Conservation (phyloP, 2,888 invertebrate genomes). For the Gymnocheta viridis region DNA sequence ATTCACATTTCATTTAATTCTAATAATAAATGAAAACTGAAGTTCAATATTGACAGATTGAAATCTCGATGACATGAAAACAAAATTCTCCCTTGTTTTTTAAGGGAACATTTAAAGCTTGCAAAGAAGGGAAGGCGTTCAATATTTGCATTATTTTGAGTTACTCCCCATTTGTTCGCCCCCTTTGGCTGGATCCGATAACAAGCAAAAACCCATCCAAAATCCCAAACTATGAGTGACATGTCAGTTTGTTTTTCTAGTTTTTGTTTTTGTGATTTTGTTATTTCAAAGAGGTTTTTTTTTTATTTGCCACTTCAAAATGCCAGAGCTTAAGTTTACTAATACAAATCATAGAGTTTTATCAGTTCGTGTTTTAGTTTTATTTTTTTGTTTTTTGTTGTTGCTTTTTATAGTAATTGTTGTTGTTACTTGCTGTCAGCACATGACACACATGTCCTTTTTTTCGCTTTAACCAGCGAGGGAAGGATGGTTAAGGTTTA, state of each 20-base stretch:
- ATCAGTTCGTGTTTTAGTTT: constrained; percentile 44
- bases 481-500: not conserved
- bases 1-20: constrained; percentile 60
- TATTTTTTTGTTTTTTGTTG: too few relatives aligned
- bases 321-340: constrained; percentile 35
- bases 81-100: constrained; percentile 34
- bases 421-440: constrained; percentile 3
- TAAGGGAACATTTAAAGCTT: not conserved
- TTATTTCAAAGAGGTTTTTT: not conserved
- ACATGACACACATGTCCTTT: constrained; percentile 45
- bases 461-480: not conserved
- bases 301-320: constrained; percentile 11
- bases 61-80: constrained; percentile 66
- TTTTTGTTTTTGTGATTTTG: constrained; percentile 15
- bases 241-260: constrained; percentile 21
- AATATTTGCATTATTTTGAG: constrained; percentile 49
- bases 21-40: constrained; percentile 40
- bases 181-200: constrained; percentile 49
- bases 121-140: constrained; percentile 37
- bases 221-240: constrained; percentile 33
- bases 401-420: not conserved
- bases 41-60: constrained; percentile 68
- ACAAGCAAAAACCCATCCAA: constrained; percentile 41
- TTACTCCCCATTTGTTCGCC: constrained; percentile 39
- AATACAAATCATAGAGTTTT: constrained; percentile 64